phyloP scores from a whole-genome alignment of 2,113 vertebrate species.

The Balaeniceps rex region DNA sequence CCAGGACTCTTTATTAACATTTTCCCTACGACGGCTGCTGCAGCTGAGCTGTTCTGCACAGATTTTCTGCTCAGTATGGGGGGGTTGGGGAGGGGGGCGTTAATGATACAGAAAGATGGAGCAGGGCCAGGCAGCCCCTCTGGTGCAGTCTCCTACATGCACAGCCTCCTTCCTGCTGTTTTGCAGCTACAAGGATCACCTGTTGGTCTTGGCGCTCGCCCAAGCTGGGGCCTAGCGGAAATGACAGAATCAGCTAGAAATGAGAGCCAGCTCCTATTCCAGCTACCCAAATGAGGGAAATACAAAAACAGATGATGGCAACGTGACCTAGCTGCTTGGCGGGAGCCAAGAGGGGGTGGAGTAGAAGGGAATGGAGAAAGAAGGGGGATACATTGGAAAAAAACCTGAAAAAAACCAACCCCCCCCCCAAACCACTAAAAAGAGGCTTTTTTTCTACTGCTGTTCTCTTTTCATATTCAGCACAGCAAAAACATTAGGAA shows the following conservation, averaged over 20 bases:
- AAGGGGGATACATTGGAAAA: not conserved
- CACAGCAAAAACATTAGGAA: not conserved
- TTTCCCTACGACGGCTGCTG: slow-evolving; percentile 3
- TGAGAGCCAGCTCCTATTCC: slow-evolving; percentile 75
- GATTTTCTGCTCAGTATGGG: slow-evolving; percentile 65
- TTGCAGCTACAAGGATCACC: slow-evolving; percentile 83
- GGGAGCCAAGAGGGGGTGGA: not conserved
- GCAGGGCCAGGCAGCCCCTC: slow-evolving; percentile 77
- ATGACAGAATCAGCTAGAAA: slow-evolving; percentile 87
- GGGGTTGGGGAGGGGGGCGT: not conserved
- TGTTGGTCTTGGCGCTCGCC: slow-evolving; percentile 86
- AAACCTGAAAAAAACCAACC: not conserved
- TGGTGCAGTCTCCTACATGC: slow-evolving; percentile 77
- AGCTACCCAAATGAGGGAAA: slow-evolving; percentile 56
- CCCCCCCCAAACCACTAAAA: not conserved
- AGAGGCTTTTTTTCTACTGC: not conserved
- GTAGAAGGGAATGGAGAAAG: not conserved
- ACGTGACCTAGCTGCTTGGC: not conserved
- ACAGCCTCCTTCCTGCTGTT: slow-evolving; percentile 83
- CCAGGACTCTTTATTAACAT: slow-evolving; percentile 43
- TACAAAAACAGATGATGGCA: slow-evolving; percentile 42
- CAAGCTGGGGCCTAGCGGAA: slow-evolving; percentile 84
- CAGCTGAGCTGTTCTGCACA: slow-evolving; percentile 67
- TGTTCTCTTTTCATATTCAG: not conserved
- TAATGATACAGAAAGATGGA: slow-evolving; percentile 76